These are phyloP conservation scores for Apoderus coryli DNA, from an alignment of 2,888 invertebrate species.

Conservation along the genomic window DNA sequence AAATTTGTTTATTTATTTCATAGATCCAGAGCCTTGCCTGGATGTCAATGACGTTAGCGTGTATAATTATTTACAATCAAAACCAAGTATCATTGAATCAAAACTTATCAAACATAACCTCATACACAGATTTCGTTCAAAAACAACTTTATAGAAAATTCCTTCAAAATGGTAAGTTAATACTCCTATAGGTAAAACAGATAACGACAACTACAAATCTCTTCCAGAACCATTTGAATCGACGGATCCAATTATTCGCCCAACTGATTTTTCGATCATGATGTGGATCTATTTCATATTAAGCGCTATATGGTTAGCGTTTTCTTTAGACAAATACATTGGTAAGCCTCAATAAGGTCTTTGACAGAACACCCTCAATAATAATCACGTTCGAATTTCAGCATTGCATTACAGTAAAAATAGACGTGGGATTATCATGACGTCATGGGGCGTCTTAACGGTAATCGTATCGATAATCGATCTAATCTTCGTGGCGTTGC, in stretches of 20 bases:
- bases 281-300: constrained; percentile 20
- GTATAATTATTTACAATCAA: constrained; percentile 13
- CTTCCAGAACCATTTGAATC: too few relatives aligned
- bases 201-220: too few relatives aligned
- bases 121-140: too few relatives aligned
- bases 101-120: too few relatives aligned
- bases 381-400: constrained; percentile 12
- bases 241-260: too few relatives aligned
- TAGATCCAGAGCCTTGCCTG: constrained; percentile 18
- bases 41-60: constrained; percentile 14
- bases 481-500: constrained; percentile 16
- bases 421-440: constrained; percentile 12
- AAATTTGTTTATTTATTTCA: constrained; percentile 10
- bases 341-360: constrained; percentile 16
- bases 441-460: constrained; percentile 15
- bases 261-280: constrained; percentile 17
- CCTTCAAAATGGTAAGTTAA: too few relatives aligned
- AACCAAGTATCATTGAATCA: too few relatives aligned
- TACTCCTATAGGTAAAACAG: too few relatives aligned
- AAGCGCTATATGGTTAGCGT: constrained; percentile 17
- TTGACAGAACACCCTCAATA: constrained; percentile 1
- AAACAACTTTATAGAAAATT: too few relatives aligned
- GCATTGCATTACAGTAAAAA: constrained; percentile 14
- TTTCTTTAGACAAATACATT: constrained; percentile 16
- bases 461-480: constrained; percentile 17